A percentile compares a stretch with the other conserved stretches of the same genome.
These are phyloP conservation scores for Notothenia coriiceps DNA, from an alignment of 2,113 vertebrate genomes.

Conservation along the genomic window DNA sequence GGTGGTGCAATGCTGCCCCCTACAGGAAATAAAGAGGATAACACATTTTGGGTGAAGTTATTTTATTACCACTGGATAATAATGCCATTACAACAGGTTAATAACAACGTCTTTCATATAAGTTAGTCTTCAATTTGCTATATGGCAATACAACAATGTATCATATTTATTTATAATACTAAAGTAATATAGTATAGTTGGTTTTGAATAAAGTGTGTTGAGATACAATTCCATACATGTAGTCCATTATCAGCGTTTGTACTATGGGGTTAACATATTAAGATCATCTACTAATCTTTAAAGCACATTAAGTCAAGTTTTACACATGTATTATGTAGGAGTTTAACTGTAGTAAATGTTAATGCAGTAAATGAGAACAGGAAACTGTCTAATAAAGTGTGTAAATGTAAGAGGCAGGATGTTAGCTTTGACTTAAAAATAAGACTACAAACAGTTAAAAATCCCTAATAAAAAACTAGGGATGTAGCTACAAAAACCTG, in stretches of 20 bases:
- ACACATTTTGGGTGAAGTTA: conserved; percentile 1
- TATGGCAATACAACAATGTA: neutral
- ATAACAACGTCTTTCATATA: conserved; percentile 20
- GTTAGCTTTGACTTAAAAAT: conserved; percentile 49
- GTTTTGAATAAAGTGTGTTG: conserved; percentile 27
- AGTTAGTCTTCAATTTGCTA: neutral
- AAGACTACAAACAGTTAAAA: conserved; percentile 48
- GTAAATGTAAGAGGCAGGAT: conserved; percentile 51
- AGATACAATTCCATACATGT: conserved; percentile 4
- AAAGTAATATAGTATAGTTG: neutral
- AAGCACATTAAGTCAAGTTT: neutral
- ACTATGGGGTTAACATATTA: conserved; percentile 6
- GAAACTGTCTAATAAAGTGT: conserved; percentile 7
- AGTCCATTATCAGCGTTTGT: conserved; percentile 19
- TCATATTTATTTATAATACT: neutral
- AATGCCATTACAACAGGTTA: conserved; percentile 18
- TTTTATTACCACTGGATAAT: conserved; percentile 47
- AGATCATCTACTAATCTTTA: neutral
- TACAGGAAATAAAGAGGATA: conserved; percentile 36
- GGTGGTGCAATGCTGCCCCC: conserved; percentile 47
- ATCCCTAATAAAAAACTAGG: conserved; percentile 31
- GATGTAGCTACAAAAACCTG: conserved; percentile 55
- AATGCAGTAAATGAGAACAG: conserved; percentile 1
- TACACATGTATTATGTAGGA: neutral
- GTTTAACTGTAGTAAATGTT: neutral